Evolutionary conservation across 2,888 invertebrate species (phyloP), one percentile per base, ranked within the genome.

Genomic region (Scotopteryx bipunctaria): DNA sequence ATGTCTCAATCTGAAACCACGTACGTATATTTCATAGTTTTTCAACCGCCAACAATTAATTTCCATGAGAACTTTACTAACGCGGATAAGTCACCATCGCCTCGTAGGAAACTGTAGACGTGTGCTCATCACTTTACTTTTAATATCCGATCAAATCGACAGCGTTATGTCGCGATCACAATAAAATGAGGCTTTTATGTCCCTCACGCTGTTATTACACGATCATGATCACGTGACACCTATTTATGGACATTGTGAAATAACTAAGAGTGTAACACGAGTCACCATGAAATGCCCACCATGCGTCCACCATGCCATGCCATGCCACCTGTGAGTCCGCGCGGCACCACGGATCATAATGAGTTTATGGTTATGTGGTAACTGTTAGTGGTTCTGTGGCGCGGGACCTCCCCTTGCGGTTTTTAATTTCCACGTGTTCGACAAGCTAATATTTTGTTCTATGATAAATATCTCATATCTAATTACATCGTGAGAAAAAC

Each of bases 161-260:
- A 41, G n/a, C n/a, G n/a, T 41, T 31, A 11, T 8, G 19, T 14
- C 2, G 3, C 4, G 17, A 13, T 41, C 16, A 9, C 16, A 40
- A 29, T 14, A 19, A 19, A 31, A 41, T 13, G 19, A 19, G 8
- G 17, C 13, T 31, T 35, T 41, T 11, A 48, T 48, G 35, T 41
- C 14, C 33, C 36, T 36, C 48, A 36, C 25, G 48, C 36, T 31
- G 42, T 42, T 49, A 48, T 42, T 36, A 36, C 8, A 35, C 13
- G 1, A 31, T 19, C 37, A 25, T 41, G 35, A 36, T 49, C 42
- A 36, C 23, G 13, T 49, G 27, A 48, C 47, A 49, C 48, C 36
- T 49, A 49, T 49, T 49, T 42, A 49, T 42, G 15, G 5, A 14
- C 16, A 40, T 42, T 36, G 35, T 15, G 29, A 21, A 46, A 46